Conservation (phyloP, 2,113 vertebrate genomes). For the Ceyx margarethae region DNA sequence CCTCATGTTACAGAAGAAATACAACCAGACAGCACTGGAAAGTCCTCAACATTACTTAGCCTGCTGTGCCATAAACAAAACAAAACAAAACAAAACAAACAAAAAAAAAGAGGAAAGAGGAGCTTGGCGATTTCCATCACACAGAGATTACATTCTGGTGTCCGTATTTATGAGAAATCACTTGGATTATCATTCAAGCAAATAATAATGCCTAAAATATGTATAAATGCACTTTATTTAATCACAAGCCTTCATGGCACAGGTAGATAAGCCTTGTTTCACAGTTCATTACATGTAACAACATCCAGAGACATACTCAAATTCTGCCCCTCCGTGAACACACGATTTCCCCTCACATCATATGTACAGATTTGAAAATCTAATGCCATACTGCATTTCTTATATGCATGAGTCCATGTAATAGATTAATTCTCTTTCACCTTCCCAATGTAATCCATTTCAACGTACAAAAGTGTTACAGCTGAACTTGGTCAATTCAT, state of each 20-base stretch:
- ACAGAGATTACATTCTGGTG: not conserved
- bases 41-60: not conserved
- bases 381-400: not conserved
- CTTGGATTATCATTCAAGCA: not conserved
- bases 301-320: not conserved
- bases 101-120: not conserved
- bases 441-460: not conserved
- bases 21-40: not conserved
- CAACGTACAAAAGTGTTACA: not conserved
- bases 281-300: not conserved
- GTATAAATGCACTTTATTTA: not conserved
- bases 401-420: not conserved
- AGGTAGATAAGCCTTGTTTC: not conserved
- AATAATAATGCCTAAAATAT: not conserved
- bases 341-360: not conserved
- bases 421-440: not conserved
- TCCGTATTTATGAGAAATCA: not conserved
- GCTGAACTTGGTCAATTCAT: not conserved
- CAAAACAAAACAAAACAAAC: too few relatives aligned
- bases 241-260: not conserved
- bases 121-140: not conserved
- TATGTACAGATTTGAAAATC: not conserved
- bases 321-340: fast-evolving
- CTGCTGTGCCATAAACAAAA: not conserved
- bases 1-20: not conserved